Evolutionary conservation across 2,888 invertebrate species (phyloP).

Genomic region (Drosophila buzzatii): DNA sequence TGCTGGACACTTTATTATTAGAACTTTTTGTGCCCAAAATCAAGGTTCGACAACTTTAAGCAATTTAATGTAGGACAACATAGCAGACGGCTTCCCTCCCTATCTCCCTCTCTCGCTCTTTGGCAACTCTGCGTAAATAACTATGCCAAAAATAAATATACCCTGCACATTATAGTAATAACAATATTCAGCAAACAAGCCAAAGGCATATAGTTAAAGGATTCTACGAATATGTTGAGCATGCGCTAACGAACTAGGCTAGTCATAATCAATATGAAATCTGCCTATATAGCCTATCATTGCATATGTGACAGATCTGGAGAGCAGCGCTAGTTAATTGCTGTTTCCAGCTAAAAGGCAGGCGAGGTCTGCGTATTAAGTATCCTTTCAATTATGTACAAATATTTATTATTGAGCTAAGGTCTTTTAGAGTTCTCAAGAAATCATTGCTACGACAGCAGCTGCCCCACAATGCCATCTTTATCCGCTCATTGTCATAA

Average conservation of each 20-base stretch:
- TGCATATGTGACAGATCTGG: no score
- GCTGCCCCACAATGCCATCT: no score
- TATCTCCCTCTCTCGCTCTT: not conserved
- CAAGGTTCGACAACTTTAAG: conserved; percentile 60
- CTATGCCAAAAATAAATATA: not conserved
- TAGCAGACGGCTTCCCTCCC: conserved; percentile 4
- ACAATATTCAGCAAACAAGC: not conserved
- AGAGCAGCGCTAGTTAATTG: no score
- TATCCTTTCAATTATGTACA: no score
- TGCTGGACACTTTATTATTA: conserved; percentile 48
- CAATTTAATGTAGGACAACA: conserved; percentile 26
- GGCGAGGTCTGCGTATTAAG: no score
- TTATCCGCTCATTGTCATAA: no score
- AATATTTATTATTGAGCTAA: no score
- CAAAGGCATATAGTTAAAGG: not conserved
- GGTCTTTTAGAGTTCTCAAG: no score
- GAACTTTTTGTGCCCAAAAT: conserved; percentile 65
- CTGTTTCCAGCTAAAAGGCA: no score
- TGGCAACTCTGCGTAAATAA: not conserved
- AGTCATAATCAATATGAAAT: no score
- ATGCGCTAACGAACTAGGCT: not conserved
- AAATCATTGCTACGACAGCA: no score
- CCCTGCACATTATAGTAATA: conserved; percentile 1
- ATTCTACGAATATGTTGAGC: not conserved
- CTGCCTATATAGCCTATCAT: no score